Base-by-base conservation (phyloP, 2,888 invertebrate species). In the Pyrocoelia pectoralis region DNA sequence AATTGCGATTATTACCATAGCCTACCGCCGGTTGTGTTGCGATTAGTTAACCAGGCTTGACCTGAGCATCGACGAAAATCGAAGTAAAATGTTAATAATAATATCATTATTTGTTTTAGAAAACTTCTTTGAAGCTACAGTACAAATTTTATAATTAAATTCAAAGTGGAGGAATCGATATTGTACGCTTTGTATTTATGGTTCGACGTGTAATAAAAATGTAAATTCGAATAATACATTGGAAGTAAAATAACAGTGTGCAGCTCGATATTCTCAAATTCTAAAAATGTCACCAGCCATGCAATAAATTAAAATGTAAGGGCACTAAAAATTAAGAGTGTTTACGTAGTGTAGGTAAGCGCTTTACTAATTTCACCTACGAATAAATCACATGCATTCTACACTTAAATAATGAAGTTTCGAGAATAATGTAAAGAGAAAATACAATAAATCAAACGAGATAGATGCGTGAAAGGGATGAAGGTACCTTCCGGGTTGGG, bases 401-500 rank as follows among this genome's bases (percentile, higher is more conserved):
- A 70, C 54, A 65, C 66, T 62, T 59, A 41, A 57, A 62, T 59
- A 67, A 68, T 62, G 68, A 68, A 68, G 65, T 61, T 61, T 51
- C 61, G 67, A 68, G 65, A 59, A 58, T 67, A 66, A 66, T 65
- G 68, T 62, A 61, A 60, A 59, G 67, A 60, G 61, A 68, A 65
- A 67, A 63, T 50, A 50, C 65, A 68, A 73, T 74, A 72, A 73
- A 74, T 73, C 71, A 73, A 69, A 66, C 65, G 64, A 63, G 70
- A 71, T 70, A 71, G 66, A 70, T 73, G 70, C 70, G 72, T 71
- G 66, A 68, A 65, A 68, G 68, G 65, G 71, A 68, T 72, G 68
- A 68, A 70, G 74, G 79, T 80, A 80, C 80, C 79, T 80, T 79
- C 78, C 72, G 74, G 74, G 73, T 75, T 76, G 70, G 79, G 77